Evolutionary conservation across 2,888 invertebrate species (phyloP).

Genomic region (Chloroclystis v-ata): DNA sequence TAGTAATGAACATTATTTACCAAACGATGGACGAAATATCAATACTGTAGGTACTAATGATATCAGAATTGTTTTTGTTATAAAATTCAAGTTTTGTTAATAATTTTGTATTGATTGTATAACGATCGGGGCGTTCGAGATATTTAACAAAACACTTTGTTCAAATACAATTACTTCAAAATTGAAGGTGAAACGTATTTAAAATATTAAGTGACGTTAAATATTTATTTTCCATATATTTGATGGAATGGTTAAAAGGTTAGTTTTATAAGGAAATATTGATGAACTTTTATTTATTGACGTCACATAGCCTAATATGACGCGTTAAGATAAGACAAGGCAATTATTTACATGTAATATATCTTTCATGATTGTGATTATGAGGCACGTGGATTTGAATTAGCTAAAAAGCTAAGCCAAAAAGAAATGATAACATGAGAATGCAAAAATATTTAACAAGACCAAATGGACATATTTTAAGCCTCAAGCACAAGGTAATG

Average conservation of each 20-base stretch:
- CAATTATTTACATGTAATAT: too few relatives aligned
- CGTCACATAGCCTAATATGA: background rate
- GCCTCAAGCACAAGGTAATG: too few relatives aligned
- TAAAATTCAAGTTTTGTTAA: conserved; percentile 45
- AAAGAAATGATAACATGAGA: too few relatives aligned
- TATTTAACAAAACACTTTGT: conserved; percentile 34
- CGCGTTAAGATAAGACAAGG: too few relatives aligned
- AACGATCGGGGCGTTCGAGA: conserved; percentile 38
- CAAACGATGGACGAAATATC: background rate
- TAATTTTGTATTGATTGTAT: conserved; percentile 39
- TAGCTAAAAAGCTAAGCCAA: too few relatives aligned
- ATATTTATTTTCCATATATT: conserved; percentile 13
- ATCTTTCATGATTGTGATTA: too few relatives aligned
- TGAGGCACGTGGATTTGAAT: too few relatives aligned
- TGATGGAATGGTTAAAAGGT: conserved; percentile 4
- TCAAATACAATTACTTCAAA: conserved; percentile 21
- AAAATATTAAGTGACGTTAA: conserved; percentile 18
- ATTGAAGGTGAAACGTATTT: conserved; percentile 25
- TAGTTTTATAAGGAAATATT: background rate
- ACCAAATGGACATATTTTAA: too few relatives aligned
- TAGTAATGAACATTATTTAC: background rate
- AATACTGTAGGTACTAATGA: conserved; percentile 32
- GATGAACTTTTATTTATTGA: background rate
- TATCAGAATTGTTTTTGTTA: conserved; percentile 49
- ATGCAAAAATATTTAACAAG: too few relatives aligned